These are phyloP conservation scores for Hemithea aestivaria DNA, from an alignment of 2,888 invertebrate species.

Conservation along the genomic window DNA sequence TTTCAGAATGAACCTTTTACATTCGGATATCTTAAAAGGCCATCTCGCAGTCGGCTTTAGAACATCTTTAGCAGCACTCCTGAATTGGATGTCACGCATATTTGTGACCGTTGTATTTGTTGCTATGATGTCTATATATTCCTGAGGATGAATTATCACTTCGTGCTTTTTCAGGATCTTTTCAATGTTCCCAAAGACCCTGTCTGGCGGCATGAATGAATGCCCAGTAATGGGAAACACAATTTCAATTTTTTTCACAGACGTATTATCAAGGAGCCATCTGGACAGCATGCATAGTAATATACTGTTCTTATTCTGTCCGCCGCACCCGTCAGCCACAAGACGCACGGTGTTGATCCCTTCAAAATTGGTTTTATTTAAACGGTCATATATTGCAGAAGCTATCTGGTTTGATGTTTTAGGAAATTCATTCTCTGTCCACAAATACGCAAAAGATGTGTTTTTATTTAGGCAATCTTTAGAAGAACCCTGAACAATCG, in stretches of 20 bases:
- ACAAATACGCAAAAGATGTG: slow-evolving; percentile 30
- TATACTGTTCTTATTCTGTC: slow-evolving; percentile 24
- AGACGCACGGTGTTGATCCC: slow-evolving; percentile 15
- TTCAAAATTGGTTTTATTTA: slow-evolving; percentile 11
- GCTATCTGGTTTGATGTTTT: slow-evolving; percentile 27
- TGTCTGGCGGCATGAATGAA: slow-evolving; percentile 23
- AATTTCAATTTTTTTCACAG: slow-evolving; percentile 19
- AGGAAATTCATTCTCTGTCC: slow-evolving; percentile 25
- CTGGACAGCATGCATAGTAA: slow-evolving; percentile 8
- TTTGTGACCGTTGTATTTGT: too few species aligned
- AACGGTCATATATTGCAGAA: slow-evolving; percentile 7
- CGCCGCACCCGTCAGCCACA: slow-evolving; percentile 21
- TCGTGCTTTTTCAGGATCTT: slow-evolving; percentile 15
- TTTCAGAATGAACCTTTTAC: too few species aligned
- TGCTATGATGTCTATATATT: not conserved
- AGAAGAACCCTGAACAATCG: slow-evolving; percentile 10
- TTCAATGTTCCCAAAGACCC: slow-evolving; percentile 20
- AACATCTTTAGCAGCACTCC: too few species aligned
- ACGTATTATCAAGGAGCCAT: slow-evolving; percentile 5
- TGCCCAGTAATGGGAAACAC: slow-evolving; percentile 24
- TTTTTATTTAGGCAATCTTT: slow-evolving; percentile 24
- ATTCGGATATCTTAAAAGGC: too few species aligned
- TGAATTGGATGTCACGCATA: too few species aligned
- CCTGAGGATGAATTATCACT: not conserved
- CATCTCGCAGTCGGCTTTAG: too few species aligned